Evolutionary conservation across 2,797 vertebrate species (phyloP).

Genomic region (Acomys russatus): DNA sequence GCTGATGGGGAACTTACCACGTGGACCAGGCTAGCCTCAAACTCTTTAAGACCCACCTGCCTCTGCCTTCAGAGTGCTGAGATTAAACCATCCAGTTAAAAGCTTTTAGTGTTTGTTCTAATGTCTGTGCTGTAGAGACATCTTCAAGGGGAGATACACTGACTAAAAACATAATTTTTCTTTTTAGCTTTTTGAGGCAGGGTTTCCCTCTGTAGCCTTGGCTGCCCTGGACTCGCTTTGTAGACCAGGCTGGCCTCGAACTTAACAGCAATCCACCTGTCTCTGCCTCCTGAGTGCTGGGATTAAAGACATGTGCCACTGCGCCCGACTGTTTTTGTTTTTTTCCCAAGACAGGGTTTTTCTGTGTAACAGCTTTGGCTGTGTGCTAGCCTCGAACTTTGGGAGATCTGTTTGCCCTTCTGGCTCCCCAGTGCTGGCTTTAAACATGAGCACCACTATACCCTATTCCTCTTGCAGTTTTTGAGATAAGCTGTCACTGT

Average conservation of each 20-base stretch:
- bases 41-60: neutral
- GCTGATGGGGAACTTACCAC: neutral
- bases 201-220: neutral
- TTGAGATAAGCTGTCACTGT: neutral
- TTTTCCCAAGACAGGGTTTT: neutral
- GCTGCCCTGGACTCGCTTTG: neutral
- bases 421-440: neutral
- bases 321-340: neutral
- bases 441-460: neutral
- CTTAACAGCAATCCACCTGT: neutral
- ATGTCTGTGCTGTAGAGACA: neutral
- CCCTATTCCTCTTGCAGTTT: slow-evolving; percentile 1
- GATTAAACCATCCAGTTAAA: neutral
- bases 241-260: neutral
- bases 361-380: neutral
- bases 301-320: too few species aligned
- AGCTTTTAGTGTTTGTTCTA: slow-evolving; percentile 55
- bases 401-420: neutral
- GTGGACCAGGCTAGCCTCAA: neutral
- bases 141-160: slow-evolving; percentile 35
- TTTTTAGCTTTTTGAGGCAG: neutral
- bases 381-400: neutral
- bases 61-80: neutral
- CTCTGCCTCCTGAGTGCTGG: too few species aligned
- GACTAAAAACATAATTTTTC: slow-evolving; percentile 18